Evolutionary conservation across 1,140 invertebrate species (phyloP).

Genomic region (Ceratitis capitata): DNA sequence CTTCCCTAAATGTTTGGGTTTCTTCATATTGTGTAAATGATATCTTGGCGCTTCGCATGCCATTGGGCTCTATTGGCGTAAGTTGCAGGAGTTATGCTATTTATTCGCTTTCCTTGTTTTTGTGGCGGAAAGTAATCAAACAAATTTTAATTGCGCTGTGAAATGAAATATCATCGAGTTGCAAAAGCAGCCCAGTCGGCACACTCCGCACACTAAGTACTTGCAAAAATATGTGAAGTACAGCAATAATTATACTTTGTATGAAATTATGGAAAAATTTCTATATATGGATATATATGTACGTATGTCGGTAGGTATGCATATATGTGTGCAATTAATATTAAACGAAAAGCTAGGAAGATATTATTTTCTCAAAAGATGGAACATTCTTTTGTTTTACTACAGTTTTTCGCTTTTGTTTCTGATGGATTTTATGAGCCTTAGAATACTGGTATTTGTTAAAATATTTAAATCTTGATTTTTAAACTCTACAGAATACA

Average conservation of each 20-base stretch:
- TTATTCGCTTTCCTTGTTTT: not conserved
- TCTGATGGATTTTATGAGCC: not conserved
- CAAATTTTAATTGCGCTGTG: constrained; percentile 18
- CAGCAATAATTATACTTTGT: not conserved
- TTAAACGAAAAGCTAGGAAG: not conserved
- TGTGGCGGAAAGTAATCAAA: constrained; percentile 11
- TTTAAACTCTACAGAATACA: no score
- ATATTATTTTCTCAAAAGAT: not conserved
- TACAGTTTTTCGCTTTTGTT: no score
- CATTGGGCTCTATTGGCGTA: not conserved
- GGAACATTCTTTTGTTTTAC: not conserved
- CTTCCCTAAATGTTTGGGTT: not conserved
- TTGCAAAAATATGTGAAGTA: not conserved
- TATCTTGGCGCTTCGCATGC: not conserved
- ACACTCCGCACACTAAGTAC: not conserved
- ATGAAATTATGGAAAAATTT: constrained; percentile 2
- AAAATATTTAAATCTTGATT: no score
- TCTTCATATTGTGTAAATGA: not conserved
- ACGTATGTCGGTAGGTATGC: not conserved
- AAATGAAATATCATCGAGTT: not conserved
- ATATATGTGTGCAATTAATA: not conserved
- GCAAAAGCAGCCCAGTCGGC: not conserved
- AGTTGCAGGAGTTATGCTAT: not conserved
- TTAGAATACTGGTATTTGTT: no score
- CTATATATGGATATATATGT: not conserved